Conservation (phyloP, 1,140 invertebrate species). For the Cephus cinctus region DNA sequence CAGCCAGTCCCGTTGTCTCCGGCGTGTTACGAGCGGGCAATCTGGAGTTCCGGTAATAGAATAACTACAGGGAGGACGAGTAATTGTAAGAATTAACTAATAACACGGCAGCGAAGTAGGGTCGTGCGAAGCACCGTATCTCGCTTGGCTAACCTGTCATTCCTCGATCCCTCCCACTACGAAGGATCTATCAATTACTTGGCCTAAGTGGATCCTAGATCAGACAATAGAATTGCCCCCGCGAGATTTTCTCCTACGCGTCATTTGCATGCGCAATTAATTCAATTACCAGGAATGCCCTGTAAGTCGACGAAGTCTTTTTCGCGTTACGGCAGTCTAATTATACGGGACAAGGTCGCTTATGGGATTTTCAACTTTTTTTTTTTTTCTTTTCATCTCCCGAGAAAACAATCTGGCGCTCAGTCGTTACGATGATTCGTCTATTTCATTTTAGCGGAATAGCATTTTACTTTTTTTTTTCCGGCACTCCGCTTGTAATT, state of each 20-base stretch:
- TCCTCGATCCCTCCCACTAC: slow-evolving; percentile 33
- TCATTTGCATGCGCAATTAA: slow-evolving; percentile 31
- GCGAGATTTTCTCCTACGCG: slow-evolving; percentile 1
- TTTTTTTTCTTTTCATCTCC: too few relatives aligned
- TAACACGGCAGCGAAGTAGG: slow-evolving; percentile 43
- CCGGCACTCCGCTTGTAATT: too few relatives aligned
- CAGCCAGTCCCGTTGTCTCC: too few relatives aligned
- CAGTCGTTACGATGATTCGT: too few relatives aligned
- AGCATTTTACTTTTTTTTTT: too few relatives aligned
- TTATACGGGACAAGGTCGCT: too few relatives aligned
- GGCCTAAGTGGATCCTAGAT: slow-evolving; percentile 40
- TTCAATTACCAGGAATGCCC: slow-evolving; percentile 20
- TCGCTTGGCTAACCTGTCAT: slow-evolving; percentile 39
- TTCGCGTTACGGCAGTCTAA: too few relatives aligned
- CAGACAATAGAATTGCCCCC: slow-evolving; percentile 40
- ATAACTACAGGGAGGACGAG: slow-evolving; percentile 43
- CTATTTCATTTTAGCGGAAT: too few relatives aligned
- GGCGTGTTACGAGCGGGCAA: too few relatives aligned
- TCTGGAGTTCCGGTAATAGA: slow-evolving; percentile 43
- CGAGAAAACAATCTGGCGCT: too few relatives aligned
- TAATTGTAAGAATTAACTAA: slow-evolving; percentile 47
- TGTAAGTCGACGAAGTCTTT: too few relatives aligned
- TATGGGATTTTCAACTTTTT: too few relatives aligned
- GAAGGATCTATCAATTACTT: slow-evolving; percentile 43
- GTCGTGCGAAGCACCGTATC: slow-evolving; percentile 44